Evolutionary conservation across 2,888 invertebrate species (phyloP).

Genomic region (Nemapogon koenigi): DNA sequence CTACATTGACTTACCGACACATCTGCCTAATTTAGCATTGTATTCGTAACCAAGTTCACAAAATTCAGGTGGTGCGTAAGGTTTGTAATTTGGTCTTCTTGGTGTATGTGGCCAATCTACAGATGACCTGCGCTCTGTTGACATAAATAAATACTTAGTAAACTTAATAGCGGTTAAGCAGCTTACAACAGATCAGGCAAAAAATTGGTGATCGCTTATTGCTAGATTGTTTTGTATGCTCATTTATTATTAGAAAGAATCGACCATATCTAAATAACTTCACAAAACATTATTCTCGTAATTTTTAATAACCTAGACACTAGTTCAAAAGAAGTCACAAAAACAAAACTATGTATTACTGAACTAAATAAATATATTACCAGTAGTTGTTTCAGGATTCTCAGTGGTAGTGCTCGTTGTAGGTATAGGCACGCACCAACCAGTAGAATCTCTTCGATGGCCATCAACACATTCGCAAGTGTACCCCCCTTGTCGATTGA

Average conservation of each 20-base stretch:
- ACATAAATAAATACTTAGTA: too few species aligned
- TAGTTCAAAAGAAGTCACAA: background rate
- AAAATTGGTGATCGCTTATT: too few species aligned
- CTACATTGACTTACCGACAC: conserved; percentile 50
- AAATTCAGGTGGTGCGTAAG: conserved; percentile 20
- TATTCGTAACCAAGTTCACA: conserved; percentile 45
- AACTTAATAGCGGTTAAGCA: too few species aligned
- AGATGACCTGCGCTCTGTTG: too few species aligned
- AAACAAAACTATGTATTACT: background rate
- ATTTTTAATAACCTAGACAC: background rate
- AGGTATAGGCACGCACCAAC: conserved; percentile 30
- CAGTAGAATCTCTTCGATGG: conserved; percentile 68
- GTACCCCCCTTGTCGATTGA: conserved; percentile 85
- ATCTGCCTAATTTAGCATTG: conserved; percentile 27
- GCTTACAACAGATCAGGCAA: too few species aligned
- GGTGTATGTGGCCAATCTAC: conserved; percentile 26
- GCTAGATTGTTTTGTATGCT: too few species aligned
- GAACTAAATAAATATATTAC: conserved; percentile 1
- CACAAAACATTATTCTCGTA: background rate
- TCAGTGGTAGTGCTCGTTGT: conserved; percentile 20
- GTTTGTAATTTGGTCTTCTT: conserved; percentile 20
- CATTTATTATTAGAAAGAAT: too few species aligned
- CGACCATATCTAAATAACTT: background rate
- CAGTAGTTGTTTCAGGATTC: conserved; percentile 22
- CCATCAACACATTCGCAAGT: conserved; percentile 81